These are phyloP conservation scores for Hestina assimilis DNA, from an alignment of 1,140 invertebrate species.

Conservation along the genomic window DNA sequence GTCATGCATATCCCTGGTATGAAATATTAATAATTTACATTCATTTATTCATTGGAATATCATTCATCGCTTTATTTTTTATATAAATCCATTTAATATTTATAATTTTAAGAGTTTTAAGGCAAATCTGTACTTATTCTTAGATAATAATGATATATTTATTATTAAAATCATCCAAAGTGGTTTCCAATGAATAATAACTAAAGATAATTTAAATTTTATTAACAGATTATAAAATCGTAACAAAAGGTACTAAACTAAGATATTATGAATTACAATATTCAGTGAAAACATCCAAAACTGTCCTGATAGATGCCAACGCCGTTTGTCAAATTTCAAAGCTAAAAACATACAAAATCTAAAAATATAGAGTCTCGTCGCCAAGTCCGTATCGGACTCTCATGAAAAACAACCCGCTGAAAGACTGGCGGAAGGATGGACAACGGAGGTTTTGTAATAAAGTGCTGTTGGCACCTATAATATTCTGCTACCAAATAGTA, in stretches of 20 bases:
- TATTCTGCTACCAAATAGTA: too few relatives aligned
- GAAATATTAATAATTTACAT: not conserved
- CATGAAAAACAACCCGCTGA: too few relatives aligned
- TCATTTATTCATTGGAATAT: constrained; percentile 29
- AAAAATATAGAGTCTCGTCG: too few relatives aligned
- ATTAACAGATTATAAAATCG: constrained; percentile 3
- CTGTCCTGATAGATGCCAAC: too few relatives aligned
- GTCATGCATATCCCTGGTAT: constrained; percentile 13
- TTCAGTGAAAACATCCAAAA: too few relatives aligned
- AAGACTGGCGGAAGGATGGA: too few relatives aligned
- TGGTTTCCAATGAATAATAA: constrained; percentile 27
- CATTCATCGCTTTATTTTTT: constrained; percentile 6
- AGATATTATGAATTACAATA: too few relatives aligned
- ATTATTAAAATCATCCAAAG: not conserved
- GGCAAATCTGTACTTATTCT: not conserved
- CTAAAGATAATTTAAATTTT: constrained; percentile 3
- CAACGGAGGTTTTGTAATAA: too few relatives aligned
- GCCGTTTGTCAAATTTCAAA: too few relatives aligned
- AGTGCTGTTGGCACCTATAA: too few relatives aligned
- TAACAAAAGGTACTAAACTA: not conserved
- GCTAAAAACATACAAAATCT: not conserved
- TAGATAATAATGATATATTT: not conserved
- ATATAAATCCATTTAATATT: not conserved
- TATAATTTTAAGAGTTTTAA: not conserved
- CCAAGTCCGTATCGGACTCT: too few relatives aligned